Evolutionary conservation across 2,888 invertebrate genomes (phyloP).

Genomic region (Drosophila austrosaltans): DNA sequence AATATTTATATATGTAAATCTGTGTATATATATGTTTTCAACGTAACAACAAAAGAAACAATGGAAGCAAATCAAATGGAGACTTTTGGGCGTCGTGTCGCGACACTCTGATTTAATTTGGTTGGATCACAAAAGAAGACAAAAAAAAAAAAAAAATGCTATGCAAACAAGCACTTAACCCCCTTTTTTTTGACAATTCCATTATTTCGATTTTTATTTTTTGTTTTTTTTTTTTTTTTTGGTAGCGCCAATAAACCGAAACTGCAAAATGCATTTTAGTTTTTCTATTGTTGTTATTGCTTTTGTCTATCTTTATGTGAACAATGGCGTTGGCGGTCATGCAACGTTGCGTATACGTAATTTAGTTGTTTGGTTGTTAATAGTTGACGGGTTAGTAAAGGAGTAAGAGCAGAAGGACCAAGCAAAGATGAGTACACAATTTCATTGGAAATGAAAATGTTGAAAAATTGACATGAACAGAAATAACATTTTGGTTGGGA

Average conservation of each 20-base stretch:
- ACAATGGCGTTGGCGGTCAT: slow-evolving; percentile 40
- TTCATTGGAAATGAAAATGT: background rate
- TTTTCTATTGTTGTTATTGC: slow-evolving; percentile 1
- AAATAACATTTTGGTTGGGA: slow-evolving; percentile 11
- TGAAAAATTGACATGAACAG: background rate
- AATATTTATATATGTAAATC: background rate
- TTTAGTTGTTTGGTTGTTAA: slow-evolving; percentile 61
- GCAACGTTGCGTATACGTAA: slow-evolving; percentile 69
- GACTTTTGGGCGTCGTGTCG: slow-evolving; percentile 42
- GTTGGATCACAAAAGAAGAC: slow-evolving; percentile 29
- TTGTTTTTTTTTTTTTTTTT: slow-evolving; percentile 67
- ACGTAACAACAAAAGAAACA: too few species aligned
- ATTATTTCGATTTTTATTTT: slow-evolving; percentile 55
- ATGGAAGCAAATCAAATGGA: slow-evolving; percentile 21
- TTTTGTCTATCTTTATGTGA: slow-evolving; percentile 8
- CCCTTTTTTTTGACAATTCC: slow-evolving; percentile 72
- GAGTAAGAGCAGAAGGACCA: too few species aligned
- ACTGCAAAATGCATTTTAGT: slow-evolving; percentile 68
- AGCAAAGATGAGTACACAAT: too few species aligned
- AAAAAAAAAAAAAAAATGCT: slow-evolving; percentile 50
- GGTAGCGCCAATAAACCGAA: slow-evolving; percentile 66
- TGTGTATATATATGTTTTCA: too few species aligned
- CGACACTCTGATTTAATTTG: slow-evolving; percentile 8
- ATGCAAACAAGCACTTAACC: slow-evolving; percentile 80
- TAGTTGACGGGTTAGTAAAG: slow-evolving; percentile 43